Percentiles rank a stretch among this genome's conserved stretches.
Conservation (phyloP, 2,797 vertebrate species). For the Pipistrellus nathusii region DNA sequence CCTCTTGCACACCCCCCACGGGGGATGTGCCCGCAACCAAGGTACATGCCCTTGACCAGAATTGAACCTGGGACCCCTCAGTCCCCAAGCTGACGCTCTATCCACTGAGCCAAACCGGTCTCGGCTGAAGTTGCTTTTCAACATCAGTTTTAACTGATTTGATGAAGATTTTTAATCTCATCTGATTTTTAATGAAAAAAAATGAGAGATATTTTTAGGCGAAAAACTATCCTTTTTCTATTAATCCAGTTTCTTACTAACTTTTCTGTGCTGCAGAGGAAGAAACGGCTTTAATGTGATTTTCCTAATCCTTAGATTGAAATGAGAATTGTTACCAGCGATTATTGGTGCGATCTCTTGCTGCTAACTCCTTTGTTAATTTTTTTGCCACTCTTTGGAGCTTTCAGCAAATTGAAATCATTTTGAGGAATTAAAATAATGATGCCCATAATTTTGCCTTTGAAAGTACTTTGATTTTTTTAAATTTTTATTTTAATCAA, state of each 20-base stretch:
- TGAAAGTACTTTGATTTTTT: slow-evolving; percentile 6
- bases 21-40: too few relatives aligned
- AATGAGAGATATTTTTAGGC: not conserved
- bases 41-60: too few relatives aligned
- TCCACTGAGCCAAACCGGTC: too few relatives aligned
- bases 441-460: not conserved
- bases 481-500: not conserved
- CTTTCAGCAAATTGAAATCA: not conserved
- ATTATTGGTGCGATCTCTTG: slow-evolving; percentile 8
- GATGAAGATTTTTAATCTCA: not conserved
- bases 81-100: too few relatives aligned
- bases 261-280: not conserved
- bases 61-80: too few relatives aligned
- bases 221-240: not conserved
- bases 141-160: not conserved
- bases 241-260: not conserved
- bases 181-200: slow-evolving; percentile 35
- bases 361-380: not conserved
- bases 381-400: not conserved
- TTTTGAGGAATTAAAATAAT: slow-evolving; percentile 49
- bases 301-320: slow-evolving; percentile 49
- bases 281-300: not conserved
- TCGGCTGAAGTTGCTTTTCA: not conserved
- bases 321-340: not conserved
- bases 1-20: too few relatives aligned